phyloP scores from a whole-genome alignment of 2,113 vertebrate species.

The Plecturocebus donacophilus region DNA sequence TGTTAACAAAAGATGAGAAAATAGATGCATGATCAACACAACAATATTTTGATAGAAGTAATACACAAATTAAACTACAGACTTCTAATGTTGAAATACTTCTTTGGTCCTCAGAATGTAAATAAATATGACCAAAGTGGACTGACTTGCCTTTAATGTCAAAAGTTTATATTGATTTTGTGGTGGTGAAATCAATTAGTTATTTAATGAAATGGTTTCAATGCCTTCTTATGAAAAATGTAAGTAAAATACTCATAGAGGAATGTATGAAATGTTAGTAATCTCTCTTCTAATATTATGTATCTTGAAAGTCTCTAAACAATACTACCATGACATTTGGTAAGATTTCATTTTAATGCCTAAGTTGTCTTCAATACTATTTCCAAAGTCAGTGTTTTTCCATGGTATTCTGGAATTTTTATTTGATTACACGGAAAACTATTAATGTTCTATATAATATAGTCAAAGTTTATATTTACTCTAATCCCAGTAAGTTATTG shows the following conservation, averaged over 20 bases:
- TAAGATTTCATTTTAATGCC: slow-evolving; percentile 24
- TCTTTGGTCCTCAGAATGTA: not conserved
- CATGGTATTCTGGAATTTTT: not conserved
- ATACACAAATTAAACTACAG: not conserved
- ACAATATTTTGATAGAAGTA: not conserved
- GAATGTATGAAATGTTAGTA: slow-evolving; percentile 48
- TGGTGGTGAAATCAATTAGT: slow-evolving; percentile 25
- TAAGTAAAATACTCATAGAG: slow-evolving; percentile 52
- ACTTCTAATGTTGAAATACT: not conserved
- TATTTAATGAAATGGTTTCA: slow-evolving; percentile 33
- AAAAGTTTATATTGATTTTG: slow-evolving; percentile 47
- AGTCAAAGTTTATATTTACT: not conserved
- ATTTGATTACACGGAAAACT: not conserved
- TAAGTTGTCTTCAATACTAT: slow-evolving; percentile 20
- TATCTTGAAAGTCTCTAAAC: slow-evolving; percentile 38
- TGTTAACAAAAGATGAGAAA: not conserved
- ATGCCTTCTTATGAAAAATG: slow-evolving; percentile 16
- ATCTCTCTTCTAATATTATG: slow-evolving; percentile 55
- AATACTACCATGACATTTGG: slow-evolving; percentile 55
- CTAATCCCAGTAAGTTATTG: not conserved
- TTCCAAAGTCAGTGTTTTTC: not conserved
- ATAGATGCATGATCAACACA: not conserved
- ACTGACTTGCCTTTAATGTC: not conserved
- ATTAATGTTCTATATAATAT: not conserved
- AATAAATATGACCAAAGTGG: slow-evolving; percentile 20